Base-by-base conservation (phyloP, 2,888 invertebrate genomes). In the Drosophila nr. medialis region DNA sequence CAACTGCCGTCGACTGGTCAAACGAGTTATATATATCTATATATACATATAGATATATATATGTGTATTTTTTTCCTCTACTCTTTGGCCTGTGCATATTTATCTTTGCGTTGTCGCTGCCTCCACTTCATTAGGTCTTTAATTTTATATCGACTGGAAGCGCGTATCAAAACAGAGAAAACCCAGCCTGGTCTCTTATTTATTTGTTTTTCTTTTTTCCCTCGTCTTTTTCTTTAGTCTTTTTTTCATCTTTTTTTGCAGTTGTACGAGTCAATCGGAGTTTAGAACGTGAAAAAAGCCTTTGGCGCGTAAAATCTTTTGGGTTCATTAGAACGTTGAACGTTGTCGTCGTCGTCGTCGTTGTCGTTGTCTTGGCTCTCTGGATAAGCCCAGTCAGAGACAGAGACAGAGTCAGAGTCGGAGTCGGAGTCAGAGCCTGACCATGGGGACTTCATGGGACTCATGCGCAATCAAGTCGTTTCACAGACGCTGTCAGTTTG, bases 311-410 rank as follows among this genome's bases (percentile, higher is more conserved):
- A 88, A 86, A 86, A 90, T 86, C 89, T 83, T 90, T 86, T 71
- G 86, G 89, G 86, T 90, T 86, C 90, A 86, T 86, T 90, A 86
- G 90, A 86, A 86, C 86, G 90, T 88, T 89, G 90, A 81, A 88
- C 89, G 89, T 83, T 78, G 72, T 70, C 63, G 70, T 66, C 58
- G 72, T 49, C 55, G 71, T 59, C 24, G 63, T 48, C 29, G 64
- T 27, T 8, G 45, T 63, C 0, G 21, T 15, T 53, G 53, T 3
- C 24, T 24, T 53, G 53, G 21, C 21, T 53, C 34, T 49, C 7
- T 53, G 54, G 71, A 56, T 61, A 69, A 69, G 59, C 68, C 45
- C 38, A 58, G 70, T 51, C 58, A 24, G 45, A 45, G 45, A 1
- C 45, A 45, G 13, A 42, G 58, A 30, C 61, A 42, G 42, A 45